Percentiles rank a stretch among this genome's conserved stretches.
These are phyloP conservation scores for Coenonympha glycerion DNA, from an alignment of 2,888 invertebrate species.

Conservation along the genomic window DNA sequence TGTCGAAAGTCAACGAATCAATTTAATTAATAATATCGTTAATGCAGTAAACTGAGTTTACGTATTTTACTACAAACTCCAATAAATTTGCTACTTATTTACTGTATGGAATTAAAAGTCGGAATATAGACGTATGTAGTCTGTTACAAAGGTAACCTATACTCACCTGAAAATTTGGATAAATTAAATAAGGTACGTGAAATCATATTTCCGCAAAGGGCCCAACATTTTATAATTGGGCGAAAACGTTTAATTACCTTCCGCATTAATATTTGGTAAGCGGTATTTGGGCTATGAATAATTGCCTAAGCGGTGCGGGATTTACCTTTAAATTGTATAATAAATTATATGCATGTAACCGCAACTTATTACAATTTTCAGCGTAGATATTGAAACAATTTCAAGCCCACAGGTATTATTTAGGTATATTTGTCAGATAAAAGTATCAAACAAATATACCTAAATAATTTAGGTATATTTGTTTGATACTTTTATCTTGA, in stretches of 20 bases:
- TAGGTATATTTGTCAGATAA: background rate
- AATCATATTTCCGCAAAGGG: background rate
- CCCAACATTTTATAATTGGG: constrained; percentile 6
- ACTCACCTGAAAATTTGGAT: too few species aligned
- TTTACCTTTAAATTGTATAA: constrained; percentile 14
- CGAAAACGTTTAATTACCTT: constrained; percentile 14
- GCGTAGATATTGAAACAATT: background rate
- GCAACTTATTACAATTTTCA: background rate
- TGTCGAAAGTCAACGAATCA: too few species aligned
- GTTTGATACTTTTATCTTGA: background rate
- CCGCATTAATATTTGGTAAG: constrained; percentile 13
- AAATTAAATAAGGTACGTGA: background rate
- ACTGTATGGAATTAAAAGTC: too few species aligned
- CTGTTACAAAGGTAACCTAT: too few species aligned
- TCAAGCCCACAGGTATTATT: background rate
- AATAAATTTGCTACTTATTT: too few species aligned
- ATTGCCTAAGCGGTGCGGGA: constrained; percentile 10
- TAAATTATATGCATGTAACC: background rate
- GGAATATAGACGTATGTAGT: too few species aligned
- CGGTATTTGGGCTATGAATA: constrained; percentile 11
- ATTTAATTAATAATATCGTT: too few species aligned
- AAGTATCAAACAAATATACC: too few species aligned
- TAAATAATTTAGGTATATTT: background rate
- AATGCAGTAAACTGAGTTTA: too few species aligned
- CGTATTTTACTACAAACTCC: too few species aligned